These are phyloP conservation scores for Tachuris rubrigastra DNA, from an alignment of 2,113 vertebrate genomes.

Conservation along the genomic window DNA sequence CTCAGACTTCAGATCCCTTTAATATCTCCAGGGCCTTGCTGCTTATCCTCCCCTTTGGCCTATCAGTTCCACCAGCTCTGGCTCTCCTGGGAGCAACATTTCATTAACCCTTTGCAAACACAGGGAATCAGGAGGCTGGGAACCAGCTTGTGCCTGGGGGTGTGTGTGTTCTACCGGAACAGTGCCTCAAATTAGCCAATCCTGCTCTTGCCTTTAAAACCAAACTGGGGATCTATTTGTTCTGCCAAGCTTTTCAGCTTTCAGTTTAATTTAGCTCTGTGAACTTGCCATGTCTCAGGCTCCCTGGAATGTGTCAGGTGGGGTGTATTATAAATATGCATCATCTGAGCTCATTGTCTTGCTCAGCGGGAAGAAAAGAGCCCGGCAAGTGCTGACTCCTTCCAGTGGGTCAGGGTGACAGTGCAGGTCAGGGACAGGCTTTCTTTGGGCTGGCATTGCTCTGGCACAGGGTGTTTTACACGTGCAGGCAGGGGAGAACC, in stretches of 20 bases:
- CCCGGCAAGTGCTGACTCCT: not conserved
- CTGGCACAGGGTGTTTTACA: not conserved
- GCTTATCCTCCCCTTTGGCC: not conserved
- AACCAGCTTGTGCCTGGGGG: not conserved
- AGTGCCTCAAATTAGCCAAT: not conserved
- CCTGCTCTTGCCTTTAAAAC: not conserved
- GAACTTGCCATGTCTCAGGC: conserved; percentile 35
- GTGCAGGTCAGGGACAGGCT: not conserved
- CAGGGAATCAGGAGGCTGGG: not conserved
- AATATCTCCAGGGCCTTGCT: not conserved
- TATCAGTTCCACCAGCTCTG: not conserved
- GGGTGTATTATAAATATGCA: conserved; percentile 38
- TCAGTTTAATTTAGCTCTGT: conserved; percentile 51
- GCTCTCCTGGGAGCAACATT: not conserved
- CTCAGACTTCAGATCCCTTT: not conserved
- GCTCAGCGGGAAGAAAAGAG: not conserved
- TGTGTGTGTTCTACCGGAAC: not conserved
- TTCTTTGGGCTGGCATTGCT: not conserved
- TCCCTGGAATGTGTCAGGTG: conserved; percentile 60
- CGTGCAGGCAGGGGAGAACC: not conserved
- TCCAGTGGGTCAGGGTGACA: not conserved
- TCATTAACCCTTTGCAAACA: conserved; percentile 29
- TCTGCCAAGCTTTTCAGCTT: conserved; percentile 58
- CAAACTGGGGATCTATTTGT: conserved; percentile 8
- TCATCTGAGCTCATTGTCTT: conserved; percentile 7